These are phyloP conservation scores for Autographa pulchrina DNA, from an alignment of 2,888 invertebrate species.

Conservation along the genomic window DNA sequence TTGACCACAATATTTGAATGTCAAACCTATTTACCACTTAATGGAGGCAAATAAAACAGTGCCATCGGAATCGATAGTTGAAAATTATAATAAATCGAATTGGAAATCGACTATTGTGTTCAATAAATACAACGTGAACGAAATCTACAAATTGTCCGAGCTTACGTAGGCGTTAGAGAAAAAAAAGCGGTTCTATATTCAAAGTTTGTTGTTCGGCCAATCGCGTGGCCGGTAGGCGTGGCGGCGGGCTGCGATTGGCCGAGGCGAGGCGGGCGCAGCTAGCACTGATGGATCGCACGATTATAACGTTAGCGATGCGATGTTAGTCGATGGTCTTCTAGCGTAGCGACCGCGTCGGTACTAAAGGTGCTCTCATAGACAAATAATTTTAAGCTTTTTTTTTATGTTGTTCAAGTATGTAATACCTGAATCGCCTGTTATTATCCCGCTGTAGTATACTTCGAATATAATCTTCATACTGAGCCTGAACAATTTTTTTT, in stretches of 20 bases:
- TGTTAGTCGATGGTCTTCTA: conserved; percentile 63
- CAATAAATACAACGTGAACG: conserved; percentile 56
- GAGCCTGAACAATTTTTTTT: too few relatives aligned
- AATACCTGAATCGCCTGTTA: too few relatives aligned
- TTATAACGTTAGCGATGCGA: conserved; percentile 77
- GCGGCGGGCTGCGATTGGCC: conserved; percentile 80
- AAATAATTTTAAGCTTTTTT: neutral
- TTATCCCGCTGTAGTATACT: too few relatives aligned
- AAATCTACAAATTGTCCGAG: conserved; percentile 67
- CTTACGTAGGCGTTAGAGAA: conserved; percentile 87
- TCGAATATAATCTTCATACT: too few relatives aligned
- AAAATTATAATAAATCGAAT: conserved; percentile 52
- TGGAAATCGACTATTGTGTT: conserved; percentile 57
- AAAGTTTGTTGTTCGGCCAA: conserved; percentile 84
- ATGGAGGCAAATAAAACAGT: conserved; percentile 40
- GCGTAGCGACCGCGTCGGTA: conserved; percentile 48
- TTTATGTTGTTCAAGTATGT: too few relatives aligned
- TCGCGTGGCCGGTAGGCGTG: conserved; percentile 85
- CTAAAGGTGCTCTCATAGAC: conserved; percentile 5
- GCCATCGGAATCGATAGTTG: conserved; percentile 26
- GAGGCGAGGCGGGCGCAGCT: conserved; percentile 64
- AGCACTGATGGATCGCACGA: conserved; percentile 76
- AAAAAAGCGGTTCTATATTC: conserved; percentile 88
- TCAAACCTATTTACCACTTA: conserved; percentile 13
- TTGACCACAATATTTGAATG: conserved; percentile 18